Conservation (phyloP, 2,888 invertebrate species). For the Dryocosmus kuriphilus region DNA sequence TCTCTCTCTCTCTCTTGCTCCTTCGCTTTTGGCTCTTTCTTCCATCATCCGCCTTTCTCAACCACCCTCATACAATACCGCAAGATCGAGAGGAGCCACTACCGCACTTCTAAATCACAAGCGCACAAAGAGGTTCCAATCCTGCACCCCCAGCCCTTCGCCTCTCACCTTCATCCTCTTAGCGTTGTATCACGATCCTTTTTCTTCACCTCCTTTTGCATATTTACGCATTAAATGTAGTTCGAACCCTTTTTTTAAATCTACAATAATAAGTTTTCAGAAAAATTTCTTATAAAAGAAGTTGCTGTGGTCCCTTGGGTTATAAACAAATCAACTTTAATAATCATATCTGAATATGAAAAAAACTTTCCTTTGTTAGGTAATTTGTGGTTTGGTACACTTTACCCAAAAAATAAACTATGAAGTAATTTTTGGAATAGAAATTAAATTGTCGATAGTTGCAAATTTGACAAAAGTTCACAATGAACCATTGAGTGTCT, state of each 20-base stretch:
- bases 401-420: no score
- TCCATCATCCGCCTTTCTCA: conserved; percentile 42
- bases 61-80: conserved; percentile 41
- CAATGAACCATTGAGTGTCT: background rate
- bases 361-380: no score
- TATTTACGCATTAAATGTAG: background rate
- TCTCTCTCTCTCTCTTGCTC: conserved; percentile 44
- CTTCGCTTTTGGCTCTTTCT: conserved; percentile 39
- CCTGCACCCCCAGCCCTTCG: conserved; percentile 33
- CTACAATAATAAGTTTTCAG: no score
- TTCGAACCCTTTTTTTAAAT: background rate
- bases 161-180: conserved; percentile 18
- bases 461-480: background rate
- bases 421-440: background rate
- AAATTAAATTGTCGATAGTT: background rate
- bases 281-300: no score
- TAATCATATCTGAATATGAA: no score
- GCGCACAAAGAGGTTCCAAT: conserved; percentile 59
- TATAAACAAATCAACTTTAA: no score
- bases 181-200: conserved; percentile 17
- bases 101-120: conserved; percentile 53
- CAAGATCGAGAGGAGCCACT: conserved; percentile 53
- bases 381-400: no score
- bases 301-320: no score
- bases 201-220: conserved; percentile 34